Evolutionary conservation across 2,113 vertebrate species (phyloP).

Genomic region (Otocyon megalotis): DNA sequence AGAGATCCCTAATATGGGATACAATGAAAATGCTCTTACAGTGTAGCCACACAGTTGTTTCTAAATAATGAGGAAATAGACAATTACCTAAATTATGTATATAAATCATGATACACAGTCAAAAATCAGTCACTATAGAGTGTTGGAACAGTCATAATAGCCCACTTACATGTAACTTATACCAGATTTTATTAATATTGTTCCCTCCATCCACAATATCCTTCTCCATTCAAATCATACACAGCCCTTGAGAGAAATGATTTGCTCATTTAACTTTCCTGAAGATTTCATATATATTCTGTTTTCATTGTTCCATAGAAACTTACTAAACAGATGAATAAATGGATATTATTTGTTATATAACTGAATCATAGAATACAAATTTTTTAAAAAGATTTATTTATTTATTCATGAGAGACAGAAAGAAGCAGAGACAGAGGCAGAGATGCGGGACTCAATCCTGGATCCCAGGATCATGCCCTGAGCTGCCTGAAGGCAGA

Average conservation of each 20-base stretch:
- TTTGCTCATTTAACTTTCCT: constrained; percentile 5
- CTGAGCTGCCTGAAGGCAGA: too few species aligned
- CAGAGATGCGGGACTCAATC: too few species aligned
- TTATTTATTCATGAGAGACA: too few species aligned
- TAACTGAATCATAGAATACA: neutral
- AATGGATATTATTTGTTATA: neutral
- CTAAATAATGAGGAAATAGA: neutral
- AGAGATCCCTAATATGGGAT: neutral
- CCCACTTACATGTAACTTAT: neutral
- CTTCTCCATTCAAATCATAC: neutral
- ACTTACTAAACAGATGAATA: neutral
- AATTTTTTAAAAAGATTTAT: neutral
- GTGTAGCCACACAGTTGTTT: neutral
- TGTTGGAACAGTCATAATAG: neutral
- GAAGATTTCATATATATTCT: neutral
- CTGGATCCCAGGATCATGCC: too few species aligned
- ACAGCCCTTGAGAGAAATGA: neutral
- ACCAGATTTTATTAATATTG: neutral
- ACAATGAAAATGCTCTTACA: neutral
- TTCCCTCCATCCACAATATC: neutral
- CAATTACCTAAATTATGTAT: neutral
- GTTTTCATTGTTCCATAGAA: neutral
- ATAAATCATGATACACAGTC: neutral
- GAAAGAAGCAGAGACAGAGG: too few species aligned
- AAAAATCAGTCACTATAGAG: neutral